These are phyloP conservation scores for Spodoptera litura DNA, from an alignment of 1,140 invertebrate genomes.

Conservation along the genomic window DNA sequence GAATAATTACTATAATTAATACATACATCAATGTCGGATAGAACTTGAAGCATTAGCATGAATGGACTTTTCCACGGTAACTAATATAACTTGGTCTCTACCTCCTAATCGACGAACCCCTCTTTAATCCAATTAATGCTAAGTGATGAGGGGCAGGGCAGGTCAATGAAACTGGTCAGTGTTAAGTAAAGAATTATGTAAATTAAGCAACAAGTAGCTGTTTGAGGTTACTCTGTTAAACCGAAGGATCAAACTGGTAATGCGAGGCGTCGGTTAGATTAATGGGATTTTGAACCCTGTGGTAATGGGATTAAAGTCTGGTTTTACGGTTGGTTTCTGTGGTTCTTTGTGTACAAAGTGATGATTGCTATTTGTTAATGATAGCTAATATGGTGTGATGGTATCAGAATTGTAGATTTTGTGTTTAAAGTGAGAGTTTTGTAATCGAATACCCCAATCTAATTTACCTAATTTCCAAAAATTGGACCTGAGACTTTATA, in stretches of 20 bases:
- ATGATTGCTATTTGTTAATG: too few relatives aligned
- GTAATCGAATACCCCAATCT: too few relatives aligned
- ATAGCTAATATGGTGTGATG: too few relatives aligned
- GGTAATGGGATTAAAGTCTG: too few relatives aligned
- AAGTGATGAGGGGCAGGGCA: background rate
- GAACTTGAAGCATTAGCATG: background rate
- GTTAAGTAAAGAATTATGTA: slow-evolving; percentile 24
- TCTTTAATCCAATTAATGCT: background rate
- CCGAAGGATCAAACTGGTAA: background rate
- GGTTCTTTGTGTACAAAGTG: too few relatives aligned
- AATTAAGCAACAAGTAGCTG: slow-evolving; percentile 12
- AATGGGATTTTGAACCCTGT: too few relatives aligned
- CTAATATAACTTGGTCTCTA: background rate
- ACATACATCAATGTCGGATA: background rate
- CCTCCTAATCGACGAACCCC: background rate
- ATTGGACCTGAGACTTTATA: too few relatives aligned
- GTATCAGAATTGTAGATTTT: too few relatives aligned
- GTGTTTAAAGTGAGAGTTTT: too few relatives aligned
- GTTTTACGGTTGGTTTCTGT: too few relatives aligned
- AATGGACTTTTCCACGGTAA: background rate
- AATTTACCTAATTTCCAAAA: too few relatives aligned
- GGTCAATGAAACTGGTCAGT: background rate
- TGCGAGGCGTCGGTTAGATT: too few relatives aligned
- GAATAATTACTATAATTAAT: slow-evolving; percentile 5
- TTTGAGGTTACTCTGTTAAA: slow-evolving; percentile 6